Evolutionary conservation across 2,888 invertebrate species (phyloP).

Genomic region (Plemyria rubiginata): DNA sequence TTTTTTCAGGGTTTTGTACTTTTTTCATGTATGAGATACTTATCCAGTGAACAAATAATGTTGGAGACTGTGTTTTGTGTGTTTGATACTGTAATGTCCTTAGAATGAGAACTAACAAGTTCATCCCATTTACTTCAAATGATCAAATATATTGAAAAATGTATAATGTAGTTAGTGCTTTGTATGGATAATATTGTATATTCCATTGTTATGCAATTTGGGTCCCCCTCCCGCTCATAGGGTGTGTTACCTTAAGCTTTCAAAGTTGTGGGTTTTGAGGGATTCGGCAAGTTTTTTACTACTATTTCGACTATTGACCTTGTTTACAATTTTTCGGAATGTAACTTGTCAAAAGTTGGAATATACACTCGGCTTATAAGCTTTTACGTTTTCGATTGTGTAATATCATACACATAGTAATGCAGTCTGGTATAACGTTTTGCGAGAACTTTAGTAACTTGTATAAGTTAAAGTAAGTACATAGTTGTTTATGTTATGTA

Average conservation of each 20-base stretch:
- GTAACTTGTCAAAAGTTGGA: too few species aligned
- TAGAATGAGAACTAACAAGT: slow-evolving; percentile 38
- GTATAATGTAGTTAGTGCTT: slow-evolving; percentile 37
- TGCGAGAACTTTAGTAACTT: slow-evolving; percentile 47
- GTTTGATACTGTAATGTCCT: slow-evolving; percentile 60
- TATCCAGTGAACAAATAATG: slow-evolving; percentile 55
- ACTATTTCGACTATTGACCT: background rate
- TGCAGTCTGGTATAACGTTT: slow-evolving; percentile 61
- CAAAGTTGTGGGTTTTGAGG: slow-evolving; percentile 2
- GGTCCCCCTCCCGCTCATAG: slow-evolving; percentile 1
- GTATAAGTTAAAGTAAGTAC: too few species aligned
- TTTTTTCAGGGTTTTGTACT: background rate
- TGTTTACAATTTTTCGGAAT: too few species aligned
- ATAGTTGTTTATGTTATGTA: too few species aligned
- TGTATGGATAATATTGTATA: slow-evolving; percentile 22
- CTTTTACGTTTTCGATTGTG: slow-evolving; percentile 28
- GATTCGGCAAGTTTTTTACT: slow-evolving; percentile 17
- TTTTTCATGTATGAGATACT: background rate
- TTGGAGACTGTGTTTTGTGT: slow-evolving; percentile 74
- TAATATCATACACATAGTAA: slow-evolving; percentile 59
- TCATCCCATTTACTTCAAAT: slow-evolving; percentile 13
- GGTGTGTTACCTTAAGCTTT: slow-evolving; percentile 8
- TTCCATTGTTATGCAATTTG: slow-evolving; percentile 4
- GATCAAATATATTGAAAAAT: background rate
- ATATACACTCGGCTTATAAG: background rate